A percentile compares a stretch with the other conserved stretches of the same genome.
Evolutionary conservation across 2,797 vertebrate genomes (phyloP).

Genomic region (Pachyuromys duprasi): DNA sequence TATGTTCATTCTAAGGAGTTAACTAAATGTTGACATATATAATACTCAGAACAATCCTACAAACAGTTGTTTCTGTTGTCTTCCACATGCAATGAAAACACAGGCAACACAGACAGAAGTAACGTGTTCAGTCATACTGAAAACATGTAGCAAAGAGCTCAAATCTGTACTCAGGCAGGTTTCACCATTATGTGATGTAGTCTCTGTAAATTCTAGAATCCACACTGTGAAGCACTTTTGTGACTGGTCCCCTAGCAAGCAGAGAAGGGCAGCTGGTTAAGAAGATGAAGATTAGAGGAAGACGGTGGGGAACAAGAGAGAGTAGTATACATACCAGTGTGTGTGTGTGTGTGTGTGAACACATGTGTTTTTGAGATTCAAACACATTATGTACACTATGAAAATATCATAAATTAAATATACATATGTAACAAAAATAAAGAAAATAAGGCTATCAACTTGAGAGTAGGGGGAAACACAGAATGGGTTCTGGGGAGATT

Average conservation of each 20-base stretch:
- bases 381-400: background rate
- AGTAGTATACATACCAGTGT: background rate
- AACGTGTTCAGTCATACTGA: conserved; percentile 9
- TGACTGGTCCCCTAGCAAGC: background rate
- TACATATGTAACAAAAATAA: background rate
- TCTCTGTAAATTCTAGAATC: conserved; percentile 42
- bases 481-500: background rate
- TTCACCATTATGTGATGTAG: background rate
- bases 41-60: background rate
- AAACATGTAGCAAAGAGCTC: background rate
- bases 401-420: background rate
- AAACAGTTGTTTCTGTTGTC: background rate
- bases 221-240: background rate
- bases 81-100: conserved; percentile 1
- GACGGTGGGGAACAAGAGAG: background rate
- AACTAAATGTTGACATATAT: background rate
- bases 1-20: conserved; percentile 6
- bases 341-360: background rate
- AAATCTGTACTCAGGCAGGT: background rate
- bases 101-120: background rate
- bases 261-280: background rate
- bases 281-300: background rate
- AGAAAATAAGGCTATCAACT: background rate
- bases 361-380: background rate
- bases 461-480: background rate